A percentile compares a stretch with the other conserved stretches of the same genome.
These are phyloP conservation scores for Sesamia inferens DNA, from an alignment of 2,888 invertebrate genomes.

Conservation along the genomic window DNA sequence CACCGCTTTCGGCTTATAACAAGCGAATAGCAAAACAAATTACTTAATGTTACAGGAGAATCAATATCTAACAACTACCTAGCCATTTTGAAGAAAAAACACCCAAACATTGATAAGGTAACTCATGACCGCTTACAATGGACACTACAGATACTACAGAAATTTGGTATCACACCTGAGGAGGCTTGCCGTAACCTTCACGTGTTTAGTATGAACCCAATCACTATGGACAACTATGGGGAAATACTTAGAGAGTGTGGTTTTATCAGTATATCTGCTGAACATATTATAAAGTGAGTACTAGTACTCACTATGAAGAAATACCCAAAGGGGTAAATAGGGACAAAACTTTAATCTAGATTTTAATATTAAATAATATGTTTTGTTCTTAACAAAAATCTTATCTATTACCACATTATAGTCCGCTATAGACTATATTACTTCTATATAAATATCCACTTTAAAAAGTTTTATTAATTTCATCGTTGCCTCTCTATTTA, in stretches of 20 bases:
- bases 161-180: constrained; percentile 84
- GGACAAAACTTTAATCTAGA: background rate
- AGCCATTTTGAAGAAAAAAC: constrained; percentile 73
- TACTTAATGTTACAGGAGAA: constrained; percentile 70
- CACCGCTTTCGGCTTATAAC: background rate
- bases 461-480: background rate
- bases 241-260: constrained; percentile 91
- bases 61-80: constrained; percentile 67
- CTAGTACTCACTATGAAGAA: background rate
- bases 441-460: background rate
- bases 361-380: background rate
- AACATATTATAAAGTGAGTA: constrained; percentile 82
- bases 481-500: background rate
- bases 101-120: constrained; percentile 79
- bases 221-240: constrained; percentile 91
- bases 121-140: constrained; percentile 76
- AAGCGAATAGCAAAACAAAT: background rate
- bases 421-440: background rate
- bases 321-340: background rate
- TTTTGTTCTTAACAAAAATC: background rate
- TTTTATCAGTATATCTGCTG: constrained; percentile 83
- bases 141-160: constrained; percentile 78
- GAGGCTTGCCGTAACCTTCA: constrained; percentile 89
- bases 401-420: background rate
- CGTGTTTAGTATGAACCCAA: constrained; percentile 89